A percentile compares a stretch with the other conserved stretches of the same genome.
These are phyloP conservation scores for Lasaia peninsularis DNA, from an alignment of 1,140 invertebrate species.

Conservation along the genomic window DNA sequence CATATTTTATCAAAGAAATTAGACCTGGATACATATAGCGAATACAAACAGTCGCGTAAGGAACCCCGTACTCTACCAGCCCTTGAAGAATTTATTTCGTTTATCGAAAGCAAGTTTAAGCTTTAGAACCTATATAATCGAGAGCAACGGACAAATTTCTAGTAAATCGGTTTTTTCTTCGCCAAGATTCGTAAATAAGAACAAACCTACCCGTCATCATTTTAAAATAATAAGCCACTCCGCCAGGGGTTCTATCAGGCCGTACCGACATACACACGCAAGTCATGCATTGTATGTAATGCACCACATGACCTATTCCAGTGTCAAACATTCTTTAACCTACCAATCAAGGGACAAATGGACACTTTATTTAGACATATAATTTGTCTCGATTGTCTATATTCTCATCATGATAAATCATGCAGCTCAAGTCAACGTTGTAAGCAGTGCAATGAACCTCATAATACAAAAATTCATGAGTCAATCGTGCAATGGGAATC, in stretches of 20 bases:
- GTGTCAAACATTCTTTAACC: neutral
- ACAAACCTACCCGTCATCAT: neutral
- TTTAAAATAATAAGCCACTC: neutral
- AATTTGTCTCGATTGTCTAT: too few species aligned
- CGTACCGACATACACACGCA: neutral
- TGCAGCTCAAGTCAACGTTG: too few species aligned
- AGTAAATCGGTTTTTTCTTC: neutral
- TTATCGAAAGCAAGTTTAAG: conserved; percentile 19
- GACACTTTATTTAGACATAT: neutral
- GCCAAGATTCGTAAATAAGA: neutral
- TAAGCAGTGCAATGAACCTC: too few species aligned
- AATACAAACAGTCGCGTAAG: conserved; percentile 16
- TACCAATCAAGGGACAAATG: neutral
- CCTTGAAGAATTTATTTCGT: conserved; percentile 20
- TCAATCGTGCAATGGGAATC: too few species aligned
- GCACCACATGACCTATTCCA: neutral
- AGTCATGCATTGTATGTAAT: neutral
- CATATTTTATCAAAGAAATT: conserved; percentile 23
- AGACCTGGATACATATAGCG: conserved; percentile 13
- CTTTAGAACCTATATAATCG: conserved; percentile 5
- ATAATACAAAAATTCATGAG: too few species aligned
- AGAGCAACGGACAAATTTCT: too few species aligned
- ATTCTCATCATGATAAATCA: too few species aligned
- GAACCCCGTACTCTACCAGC: conserved; percentile 16
- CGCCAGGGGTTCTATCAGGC: neutral